Conservation (phyloP, 2,888 invertebrate genomes). For the Endotricha flammealis region DNA sequence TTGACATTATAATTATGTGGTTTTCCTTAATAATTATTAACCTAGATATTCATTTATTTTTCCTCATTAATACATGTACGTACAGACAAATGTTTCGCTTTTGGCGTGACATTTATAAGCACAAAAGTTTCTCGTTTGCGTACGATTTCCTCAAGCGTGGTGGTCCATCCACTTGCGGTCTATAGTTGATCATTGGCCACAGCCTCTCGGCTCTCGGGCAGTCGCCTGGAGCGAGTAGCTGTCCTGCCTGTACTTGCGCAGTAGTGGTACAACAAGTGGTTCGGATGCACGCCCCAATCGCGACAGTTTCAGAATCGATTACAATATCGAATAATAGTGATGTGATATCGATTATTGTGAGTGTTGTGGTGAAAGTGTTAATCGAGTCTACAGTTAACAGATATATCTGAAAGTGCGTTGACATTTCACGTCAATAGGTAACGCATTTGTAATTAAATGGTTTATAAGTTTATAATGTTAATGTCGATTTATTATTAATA, state of each 20-base stretch:
- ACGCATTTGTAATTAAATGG: too few species aligned
- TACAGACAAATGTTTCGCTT: too few species aligned
- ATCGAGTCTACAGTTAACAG: neutral
- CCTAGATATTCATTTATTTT: too few species aligned
- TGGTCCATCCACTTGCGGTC: too few species aligned
- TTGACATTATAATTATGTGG: too few species aligned
- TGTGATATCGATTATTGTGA: constrained; percentile 3
- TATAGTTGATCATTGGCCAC: constrained; percentile 37
- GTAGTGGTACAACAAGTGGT: constrained; percentile 55
- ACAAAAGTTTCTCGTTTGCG: too few species aligned
- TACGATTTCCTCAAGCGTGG: too few species aligned
- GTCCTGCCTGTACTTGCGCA: constrained; percentile 36
- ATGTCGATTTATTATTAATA: too few species aligned
- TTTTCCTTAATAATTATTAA: too few species aligned
- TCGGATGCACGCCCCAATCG: constrained; percentile 50
- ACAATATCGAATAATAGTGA: constrained; percentile 19
- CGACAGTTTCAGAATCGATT: constrained; percentile 12
- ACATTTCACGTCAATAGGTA: neutral
- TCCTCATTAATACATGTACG: too few species aligned
- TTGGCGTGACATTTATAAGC: too few species aligned
- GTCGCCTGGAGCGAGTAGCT: constrained; percentile 17
- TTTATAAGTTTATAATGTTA: too few species aligned
- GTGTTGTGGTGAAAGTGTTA: neutral
- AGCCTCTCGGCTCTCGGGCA: constrained; percentile 21
- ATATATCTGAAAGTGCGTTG: neutral